These are phyloP conservation scores for Sebastes jordani DNA, from an alignment of 2,797 vertebrate species.

Conservation along the genomic window DNA sequence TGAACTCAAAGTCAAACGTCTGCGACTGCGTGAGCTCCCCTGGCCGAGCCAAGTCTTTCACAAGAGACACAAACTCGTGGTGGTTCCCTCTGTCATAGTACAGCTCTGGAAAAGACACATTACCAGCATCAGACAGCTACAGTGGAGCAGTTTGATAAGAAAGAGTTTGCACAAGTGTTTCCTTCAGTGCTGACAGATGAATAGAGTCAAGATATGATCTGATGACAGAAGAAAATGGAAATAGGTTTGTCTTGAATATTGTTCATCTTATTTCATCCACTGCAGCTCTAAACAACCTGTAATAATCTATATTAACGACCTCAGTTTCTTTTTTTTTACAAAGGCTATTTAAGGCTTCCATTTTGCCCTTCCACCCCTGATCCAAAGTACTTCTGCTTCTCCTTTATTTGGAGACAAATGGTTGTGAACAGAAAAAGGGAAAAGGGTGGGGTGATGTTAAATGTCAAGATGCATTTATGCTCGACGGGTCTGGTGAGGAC, in stretches of 20 bases:
- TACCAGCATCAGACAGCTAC: slow-evolving; percentile 1
- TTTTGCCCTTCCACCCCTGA: neutral
- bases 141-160: neutral
- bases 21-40: slow-evolving; percentile 95
- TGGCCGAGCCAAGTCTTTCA: slow-evolving; percentile 94
- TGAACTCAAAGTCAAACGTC: slow-evolving; percentile 97
- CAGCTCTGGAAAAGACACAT: slow-evolving; percentile 83
- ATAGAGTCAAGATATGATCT: neutral
- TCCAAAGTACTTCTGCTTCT: neutral
- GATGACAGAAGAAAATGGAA: neutral
- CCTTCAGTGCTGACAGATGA: neutral
- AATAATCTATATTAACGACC: neutral
- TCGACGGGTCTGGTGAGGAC: neutral
- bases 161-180: neutral
- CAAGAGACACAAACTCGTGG: slow-evolving; percentile 96
- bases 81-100: slow-evolving; percentile 98
- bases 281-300: neutral
- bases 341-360: neutral
- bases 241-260: neutral
- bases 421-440: neutral
- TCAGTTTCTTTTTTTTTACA: neutral
- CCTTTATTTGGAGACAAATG: neutral
- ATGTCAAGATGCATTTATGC: neutral
- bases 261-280: neutral
- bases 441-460: neutral